These are phyloP conservation scores for Oryzias javanicus DNA, from an alignment of 2,113 vertebrate species.

Conservation along the genomic window DNA sequence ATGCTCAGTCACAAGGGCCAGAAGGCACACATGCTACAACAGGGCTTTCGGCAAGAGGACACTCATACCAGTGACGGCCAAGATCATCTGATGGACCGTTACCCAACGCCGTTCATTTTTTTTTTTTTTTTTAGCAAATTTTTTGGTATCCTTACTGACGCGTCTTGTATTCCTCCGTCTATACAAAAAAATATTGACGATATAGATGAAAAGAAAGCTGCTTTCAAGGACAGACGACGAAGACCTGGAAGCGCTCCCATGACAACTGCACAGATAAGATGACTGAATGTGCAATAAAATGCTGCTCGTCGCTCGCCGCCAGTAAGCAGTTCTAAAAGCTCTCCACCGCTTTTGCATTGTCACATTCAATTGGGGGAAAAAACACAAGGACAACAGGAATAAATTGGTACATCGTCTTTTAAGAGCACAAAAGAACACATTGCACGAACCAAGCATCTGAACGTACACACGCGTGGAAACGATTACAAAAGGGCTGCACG, in stretches of 20 bases:
- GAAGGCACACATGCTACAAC: conserved; percentile 10
- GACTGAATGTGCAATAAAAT: conserved; percentile 10
- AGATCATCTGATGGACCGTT: neutral
- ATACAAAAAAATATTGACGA: neutral
- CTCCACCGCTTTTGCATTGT: conserved; percentile 11
- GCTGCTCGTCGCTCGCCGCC: conserved; percentile 18
- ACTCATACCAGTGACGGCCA: neutral
- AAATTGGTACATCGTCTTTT: conserved; percentile 12
- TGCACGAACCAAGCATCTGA: neutral
- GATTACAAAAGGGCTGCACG: neutral
- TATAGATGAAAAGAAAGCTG: neutral
- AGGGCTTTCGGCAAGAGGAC: neutral
- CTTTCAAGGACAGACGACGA: conserved; percentile 53
- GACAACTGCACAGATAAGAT: conserved; percentile 22
- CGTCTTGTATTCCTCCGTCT: neutral
- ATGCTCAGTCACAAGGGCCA: conserved; percentile 17
- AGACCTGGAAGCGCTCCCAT: conserved; percentile 40
- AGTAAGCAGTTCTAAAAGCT: conserved; percentile 32
- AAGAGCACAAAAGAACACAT: conserved; percentile 9
- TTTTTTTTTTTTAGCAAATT: neutral
- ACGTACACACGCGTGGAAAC: neutral
- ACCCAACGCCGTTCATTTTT: too few relatives aligned
- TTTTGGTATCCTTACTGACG: neutral
- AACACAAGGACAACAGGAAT: conserved; percentile 23
- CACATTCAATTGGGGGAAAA: conserved; percentile 16